These are phyloP conservation scores for Halcyon malimbica DNA, from an alignment of 2,113 vertebrate species.

Conservation along the genomic window DNA sequence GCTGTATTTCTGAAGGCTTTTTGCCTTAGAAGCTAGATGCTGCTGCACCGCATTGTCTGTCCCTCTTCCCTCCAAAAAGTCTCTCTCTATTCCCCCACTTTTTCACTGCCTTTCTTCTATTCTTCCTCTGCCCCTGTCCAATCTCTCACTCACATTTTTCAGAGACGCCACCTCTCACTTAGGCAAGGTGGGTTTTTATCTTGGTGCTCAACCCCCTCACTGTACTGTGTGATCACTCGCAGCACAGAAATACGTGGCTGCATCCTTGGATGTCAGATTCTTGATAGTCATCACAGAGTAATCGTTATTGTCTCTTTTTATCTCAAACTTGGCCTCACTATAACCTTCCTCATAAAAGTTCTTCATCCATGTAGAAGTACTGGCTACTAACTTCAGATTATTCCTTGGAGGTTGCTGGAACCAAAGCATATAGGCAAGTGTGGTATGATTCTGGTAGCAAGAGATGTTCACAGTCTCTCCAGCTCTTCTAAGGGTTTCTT, in stretches of 20 bases:
- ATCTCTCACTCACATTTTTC: not conserved
- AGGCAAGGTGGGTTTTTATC: not conserved
- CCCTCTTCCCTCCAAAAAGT: not conserved
- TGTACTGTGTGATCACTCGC: not conserved
- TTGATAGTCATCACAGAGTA: not conserved
- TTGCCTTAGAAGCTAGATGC: not conserved
- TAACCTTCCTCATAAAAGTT: not conserved
- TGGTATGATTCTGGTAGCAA: not conserved
- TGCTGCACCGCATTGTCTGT: not conserved
- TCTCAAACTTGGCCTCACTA: not conserved
- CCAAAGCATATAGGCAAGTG: not conserved
- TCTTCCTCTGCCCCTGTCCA: not conserved
- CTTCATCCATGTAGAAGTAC: not conserved
- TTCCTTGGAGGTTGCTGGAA: not conserved
- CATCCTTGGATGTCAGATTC: not conserved
- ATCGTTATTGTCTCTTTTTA: accelerated
- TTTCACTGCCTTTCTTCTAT: not conserved
- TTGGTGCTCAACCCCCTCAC: not conserved
- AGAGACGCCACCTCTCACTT: not conserved
- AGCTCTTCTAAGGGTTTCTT: not conserved
- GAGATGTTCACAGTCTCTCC: not conserved
- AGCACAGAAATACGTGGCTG: not conserved
- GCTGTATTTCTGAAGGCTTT: not conserved
- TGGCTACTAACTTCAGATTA: not conserved
- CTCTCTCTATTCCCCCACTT: accelerated